Evolutionary conservation across 2,797 vertebrate genomes (phyloP), one percentile per base, ranked within the genome.

Genomic region (Ctenopoma multispine): DNA sequence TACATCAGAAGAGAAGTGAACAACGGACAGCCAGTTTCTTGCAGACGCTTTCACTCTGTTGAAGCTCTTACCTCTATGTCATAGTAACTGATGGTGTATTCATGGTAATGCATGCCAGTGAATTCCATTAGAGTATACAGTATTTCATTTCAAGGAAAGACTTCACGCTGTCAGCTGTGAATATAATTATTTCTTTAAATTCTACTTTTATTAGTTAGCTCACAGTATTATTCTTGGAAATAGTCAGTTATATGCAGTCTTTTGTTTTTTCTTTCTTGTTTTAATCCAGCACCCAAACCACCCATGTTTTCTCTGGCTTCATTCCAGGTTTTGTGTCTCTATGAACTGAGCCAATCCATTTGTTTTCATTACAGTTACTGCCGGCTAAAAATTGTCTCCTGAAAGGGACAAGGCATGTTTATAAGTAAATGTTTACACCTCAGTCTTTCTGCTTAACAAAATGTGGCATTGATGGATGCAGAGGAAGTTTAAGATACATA

Each of bases 281-380:
- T 63, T 17, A 83, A 65, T 77, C 31, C 48, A 55, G 71, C 69
- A 41, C 81, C 72, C 69, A 77, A 79, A 24, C 58, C 46, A 48
- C 62, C 56, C 55, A 65, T 63, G 49, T 78, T 89, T 87, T 88
- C 75, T 75, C 66, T 80, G 80, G 72, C 79, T 78, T 54, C 58
- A 68, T 72, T 83, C 74, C 60, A 85, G 63, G 12, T 63, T 66
- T 74, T 83, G 71, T 81, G 27, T 88, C 77, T 70, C 49, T 66
- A 44, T 75, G 72, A 82, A 87, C 80, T 57, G 71, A 82, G 71
- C 78, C 79, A 70, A 87, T 85, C 65, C 72, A 84, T 89, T 90
- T 83, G 66, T 90, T 89, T 88, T 90, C 83, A 92, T 92, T 91
- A 87, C 80, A 81, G 71, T 88, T 89, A 88, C 80, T 86, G 83